A percentile compares a stretch with the other conserved stretches of the same genome.
Evolutionary conservation across 2,888 invertebrate genomes (phyloP).

Genomic region (Cephonodes hylas): DNA sequence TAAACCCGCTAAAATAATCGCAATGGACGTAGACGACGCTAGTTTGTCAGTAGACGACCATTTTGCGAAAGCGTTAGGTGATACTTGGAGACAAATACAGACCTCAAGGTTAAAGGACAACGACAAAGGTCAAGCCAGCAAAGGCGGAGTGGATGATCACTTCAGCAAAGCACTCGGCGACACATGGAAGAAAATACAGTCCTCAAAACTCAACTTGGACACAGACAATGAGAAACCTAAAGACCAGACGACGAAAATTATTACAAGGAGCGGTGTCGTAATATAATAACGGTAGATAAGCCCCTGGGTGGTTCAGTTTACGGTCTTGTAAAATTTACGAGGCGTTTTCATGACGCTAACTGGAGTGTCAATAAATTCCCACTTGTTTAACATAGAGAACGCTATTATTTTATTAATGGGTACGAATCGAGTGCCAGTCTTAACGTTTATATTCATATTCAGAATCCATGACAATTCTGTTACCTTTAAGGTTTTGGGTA

Average conservation of each 20-base stretch:
- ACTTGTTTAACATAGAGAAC: conserved; percentile 63
- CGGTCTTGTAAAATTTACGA: conserved; percentile 64
- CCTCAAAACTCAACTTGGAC: conserved; percentile 70
- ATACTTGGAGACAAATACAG: conserved; percentile 90
- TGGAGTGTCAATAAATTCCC: conserved; percentile 69
- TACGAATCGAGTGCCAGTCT: conserved; percentile 36
- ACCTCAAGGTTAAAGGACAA: conserved; percentile 80
- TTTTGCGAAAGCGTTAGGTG: conserved; percentile 93
- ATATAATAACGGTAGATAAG: conserved; percentile 61
- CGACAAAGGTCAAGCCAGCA: conserved; percentile 55
- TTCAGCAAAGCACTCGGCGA: conserved; percentile 94
- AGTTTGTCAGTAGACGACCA: conserved; percentile 92
- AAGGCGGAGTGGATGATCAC: conserved; percentile 89
- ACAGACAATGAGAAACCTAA: conserved; percentile 57
- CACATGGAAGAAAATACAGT: conserved; percentile 89
- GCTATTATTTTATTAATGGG: conserved; percentile 50
- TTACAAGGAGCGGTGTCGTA: conserved; percentile 75
- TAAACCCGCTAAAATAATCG: conserved; percentile 68
- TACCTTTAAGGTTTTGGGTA: conserved; percentile 64
- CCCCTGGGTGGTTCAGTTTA: conserved; percentile 56
- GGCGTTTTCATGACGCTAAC: conserved; percentile 60
- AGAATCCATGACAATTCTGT: conserved; percentile 71
- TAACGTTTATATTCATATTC: conserved; percentile 31
- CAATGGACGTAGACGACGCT: conserved; percentile 82
- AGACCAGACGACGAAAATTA: conserved; percentile 69